Percentiles rank a stretch among this genome's conserved stretches.
Evolutionary conservation across 1,140 invertebrate genomes (phyloP).

Genomic region (Leptestheria dahalacensis): DNA sequence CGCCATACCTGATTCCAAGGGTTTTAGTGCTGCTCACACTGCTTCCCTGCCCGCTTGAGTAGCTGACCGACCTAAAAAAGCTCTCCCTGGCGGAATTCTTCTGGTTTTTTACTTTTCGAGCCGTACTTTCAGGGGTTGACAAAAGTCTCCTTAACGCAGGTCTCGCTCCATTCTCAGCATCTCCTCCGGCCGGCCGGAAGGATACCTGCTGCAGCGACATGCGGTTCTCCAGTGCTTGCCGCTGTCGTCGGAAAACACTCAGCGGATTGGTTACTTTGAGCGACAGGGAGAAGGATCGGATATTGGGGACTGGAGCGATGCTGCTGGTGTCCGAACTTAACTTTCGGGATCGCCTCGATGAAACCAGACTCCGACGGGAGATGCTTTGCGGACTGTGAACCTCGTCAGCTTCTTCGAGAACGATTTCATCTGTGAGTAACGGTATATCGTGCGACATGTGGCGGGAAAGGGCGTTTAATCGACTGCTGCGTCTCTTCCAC

Average conservation of each 20-base stretch:
- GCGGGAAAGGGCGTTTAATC: constrained; percentile 24
- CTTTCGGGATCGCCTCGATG: not conserved
- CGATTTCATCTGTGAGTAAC: constrained; percentile 41
- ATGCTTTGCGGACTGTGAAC: not conserved
- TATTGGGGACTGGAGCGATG: not conserved
- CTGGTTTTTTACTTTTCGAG: not conserved
- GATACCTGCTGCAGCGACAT: constrained; percentile 22
- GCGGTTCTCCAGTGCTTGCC: not conserved
- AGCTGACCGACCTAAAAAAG: not conserved
- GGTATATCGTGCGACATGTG: constrained; percentile 44
- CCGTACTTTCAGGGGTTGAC: not conserved
- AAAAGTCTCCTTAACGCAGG: not conserved
- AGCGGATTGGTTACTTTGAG: not conserved
- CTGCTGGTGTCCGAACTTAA: not conserved
- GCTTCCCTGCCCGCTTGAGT: not conserved
- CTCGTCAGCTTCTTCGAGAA: constrained; percentile 5
- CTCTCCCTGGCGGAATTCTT: not conserved
- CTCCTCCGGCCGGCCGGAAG: not conserved
- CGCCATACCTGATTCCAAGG: not conserved
- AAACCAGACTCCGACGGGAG: not conserved
- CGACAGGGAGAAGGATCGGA: not conserved
- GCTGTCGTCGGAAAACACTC: not conserved
- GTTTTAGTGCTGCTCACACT: not conserved
- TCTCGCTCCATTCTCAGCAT: not conserved
- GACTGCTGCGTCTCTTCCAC: constrained; percentile 23